A percentile compares a stretch with the other conserved stretches of the same genome.
phyloP scores from a whole-genome alignment of 2,113 vertebrate genomes.

The Brachionichthys hirsutus region DNA sequence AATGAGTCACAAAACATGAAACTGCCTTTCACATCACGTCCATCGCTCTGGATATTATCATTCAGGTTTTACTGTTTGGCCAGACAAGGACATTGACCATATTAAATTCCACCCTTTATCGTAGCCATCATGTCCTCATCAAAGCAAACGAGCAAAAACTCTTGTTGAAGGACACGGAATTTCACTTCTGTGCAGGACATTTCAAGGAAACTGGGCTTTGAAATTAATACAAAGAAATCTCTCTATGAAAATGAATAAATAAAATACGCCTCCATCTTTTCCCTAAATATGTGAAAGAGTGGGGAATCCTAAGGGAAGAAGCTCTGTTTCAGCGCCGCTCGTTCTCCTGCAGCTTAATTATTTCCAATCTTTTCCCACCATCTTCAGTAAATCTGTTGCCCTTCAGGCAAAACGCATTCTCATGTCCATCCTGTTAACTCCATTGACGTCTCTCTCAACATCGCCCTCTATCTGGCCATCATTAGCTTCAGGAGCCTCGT shows the following conservation, averaged over 20 bases:
- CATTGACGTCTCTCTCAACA: conserved; percentile 18
- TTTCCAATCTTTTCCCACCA: conserved; percentile 29
- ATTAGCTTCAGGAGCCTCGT: not conserved
- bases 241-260: no score
- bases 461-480: conserved; percentile 10
- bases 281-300: no score
- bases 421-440: conserved; percentile 14
- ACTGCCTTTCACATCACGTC: conserved; percentile 23
- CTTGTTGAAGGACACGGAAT: conserved; percentile 32
- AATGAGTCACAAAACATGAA: conserved; percentile 39
- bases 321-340: conserved; percentile 17
- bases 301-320: no score
- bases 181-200: conserved; percentile 18
- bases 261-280: no score
- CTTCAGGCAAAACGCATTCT: conserved; percentile 32
- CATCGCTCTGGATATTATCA: conserved; percentile 29
- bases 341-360: conserved; percentile 8
- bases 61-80: conserved; percentile 17
- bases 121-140: conserved; percentile 23
- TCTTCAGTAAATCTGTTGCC: conserved; percentile 22
- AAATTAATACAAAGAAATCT: no score
- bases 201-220: not conserved
- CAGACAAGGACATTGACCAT: conserved; percentile 40
- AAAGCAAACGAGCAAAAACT: conserved; percentile 32
- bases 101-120: conserved; percentile 49